Percentiles rank a stretch among this genome's conserved stretches.
phyloP scores from a whole-genome alignment of 2,113 vertebrate genomes.

The Balaeniceps rex region DNA sequence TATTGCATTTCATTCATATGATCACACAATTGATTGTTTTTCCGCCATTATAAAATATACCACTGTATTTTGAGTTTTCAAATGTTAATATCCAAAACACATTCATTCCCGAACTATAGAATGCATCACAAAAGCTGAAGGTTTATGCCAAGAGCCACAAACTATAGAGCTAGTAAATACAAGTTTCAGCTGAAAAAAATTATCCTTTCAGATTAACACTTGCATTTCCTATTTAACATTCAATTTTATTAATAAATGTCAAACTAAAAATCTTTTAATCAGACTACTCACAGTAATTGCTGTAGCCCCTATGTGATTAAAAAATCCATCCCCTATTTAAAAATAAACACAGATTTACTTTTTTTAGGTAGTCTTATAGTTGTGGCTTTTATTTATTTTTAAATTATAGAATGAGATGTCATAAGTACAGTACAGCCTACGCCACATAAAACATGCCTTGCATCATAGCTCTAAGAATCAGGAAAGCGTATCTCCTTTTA shows the following conservation, averaged over 20 bases:
- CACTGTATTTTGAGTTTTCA: neutral
- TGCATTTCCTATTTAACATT: neutral
- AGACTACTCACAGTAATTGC: neutral
- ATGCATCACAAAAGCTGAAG: neutral
- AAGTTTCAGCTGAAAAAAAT: neutral
- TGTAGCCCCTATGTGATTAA: neutral
- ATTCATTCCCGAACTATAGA: neutral
- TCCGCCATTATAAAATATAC: neutral
- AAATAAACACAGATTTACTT: neutral
- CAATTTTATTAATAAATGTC: neutral
- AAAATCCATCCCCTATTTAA: neutral
- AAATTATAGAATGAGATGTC: neutral
- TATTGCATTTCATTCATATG: neutral
- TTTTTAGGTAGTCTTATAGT: neutral
- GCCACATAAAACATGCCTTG: neutral
- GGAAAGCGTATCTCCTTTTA: neutral
- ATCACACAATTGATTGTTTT: neutral
- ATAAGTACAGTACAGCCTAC: fast-evolving
- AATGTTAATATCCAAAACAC: neutral
- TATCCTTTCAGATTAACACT: neutral
- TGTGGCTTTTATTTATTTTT: neutral
- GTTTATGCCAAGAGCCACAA: neutral
- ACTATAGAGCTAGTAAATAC: neutral
- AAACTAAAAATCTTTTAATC: neutral
- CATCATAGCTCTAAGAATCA: neutral